A percentile compares a stretch with the other conserved stretches of the same genome.
Conservation (phyloP, 1,140 invertebrate genomes). For the Cotesia typhae region DNA sequence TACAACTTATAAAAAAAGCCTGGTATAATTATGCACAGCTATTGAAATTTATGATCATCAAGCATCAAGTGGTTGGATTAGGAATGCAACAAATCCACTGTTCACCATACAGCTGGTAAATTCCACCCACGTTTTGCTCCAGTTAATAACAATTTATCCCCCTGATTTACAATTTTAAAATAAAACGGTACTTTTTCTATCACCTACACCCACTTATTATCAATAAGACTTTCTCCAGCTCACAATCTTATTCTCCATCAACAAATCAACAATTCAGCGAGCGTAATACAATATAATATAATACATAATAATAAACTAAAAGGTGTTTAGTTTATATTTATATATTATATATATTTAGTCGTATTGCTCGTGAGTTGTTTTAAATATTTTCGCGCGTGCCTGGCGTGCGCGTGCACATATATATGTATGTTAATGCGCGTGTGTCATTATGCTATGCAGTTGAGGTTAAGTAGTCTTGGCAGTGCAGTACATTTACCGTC, state of each 20-base stretch:
- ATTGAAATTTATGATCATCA: background rate
- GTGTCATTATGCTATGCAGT: constrained; percentile 31
- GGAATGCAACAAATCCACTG: constrained; percentile 31
- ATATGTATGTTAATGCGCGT: constrained; percentile 32
- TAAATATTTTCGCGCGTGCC: constrained; percentile 35
- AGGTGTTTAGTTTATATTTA: background rate
- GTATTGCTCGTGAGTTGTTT: constrained; percentile 13
- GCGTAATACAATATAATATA: too few relatives aligned
- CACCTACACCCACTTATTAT: constrained; percentile 30
- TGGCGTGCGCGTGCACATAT: constrained; percentile 18
- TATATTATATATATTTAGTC: background rate
- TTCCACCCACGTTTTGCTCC: constrained; percentile 37
- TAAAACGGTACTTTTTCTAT: constrained; percentile 11
- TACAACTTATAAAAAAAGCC: background rate
- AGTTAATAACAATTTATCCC: constrained; percentile 36
- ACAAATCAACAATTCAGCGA: too few relatives aligned
- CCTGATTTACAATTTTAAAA: background rate
- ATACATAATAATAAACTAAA: too few relatives aligned
- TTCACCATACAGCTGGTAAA: constrained; percentile 18
- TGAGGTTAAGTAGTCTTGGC: constrained; percentile 36
- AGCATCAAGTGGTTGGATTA: background rate
- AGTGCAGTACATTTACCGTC: background rate
- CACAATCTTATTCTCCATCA: background rate
- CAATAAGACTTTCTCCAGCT: constrained; percentile 29
- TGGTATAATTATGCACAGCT: background rate